Conservation (phyloP, 2,113 vertebrate species). For the Elgaria multicarinata region DNA sequence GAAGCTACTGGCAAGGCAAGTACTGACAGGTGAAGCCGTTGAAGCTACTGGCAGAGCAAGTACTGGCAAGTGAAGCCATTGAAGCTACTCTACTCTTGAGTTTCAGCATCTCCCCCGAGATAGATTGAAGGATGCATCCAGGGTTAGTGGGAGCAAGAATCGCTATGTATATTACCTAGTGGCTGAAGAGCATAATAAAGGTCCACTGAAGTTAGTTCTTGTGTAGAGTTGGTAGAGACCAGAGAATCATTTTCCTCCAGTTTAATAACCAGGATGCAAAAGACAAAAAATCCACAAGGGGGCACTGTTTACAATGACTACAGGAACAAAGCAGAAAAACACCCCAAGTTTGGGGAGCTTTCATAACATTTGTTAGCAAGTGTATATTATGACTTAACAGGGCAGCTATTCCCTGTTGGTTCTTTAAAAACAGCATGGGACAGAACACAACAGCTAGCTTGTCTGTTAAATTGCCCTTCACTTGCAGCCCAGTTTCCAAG, state of each 20-base stretch:
- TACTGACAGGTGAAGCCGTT: too few species aligned
- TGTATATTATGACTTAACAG: neutral
- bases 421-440: neutral
- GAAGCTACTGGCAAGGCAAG: too few species aligned
- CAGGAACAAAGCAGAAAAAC: neutral
- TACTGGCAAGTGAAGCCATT: too few species aligned
- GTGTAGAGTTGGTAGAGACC: too few species aligned
- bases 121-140: too few species aligned
- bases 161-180: neutral
- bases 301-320: conserved; percentile 42
- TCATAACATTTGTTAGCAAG: neutral
- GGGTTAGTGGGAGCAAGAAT: too few species aligned
- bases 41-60: too few species aligned
- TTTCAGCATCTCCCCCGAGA: too few species aligned
- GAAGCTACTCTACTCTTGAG: too few species aligned
- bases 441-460: neutral
- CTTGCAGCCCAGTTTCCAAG: neutral
- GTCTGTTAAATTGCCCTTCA: neutral
- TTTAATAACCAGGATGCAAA: neutral
- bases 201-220: neutral
- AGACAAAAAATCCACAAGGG: conserved; percentile 43
- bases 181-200: neutral
- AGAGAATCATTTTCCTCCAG: neutral
- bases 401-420: neutral
- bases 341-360: neutral